Conservation (phyloP, 2,888 invertebrate genomes). For the Catocala nupta region DNA sequence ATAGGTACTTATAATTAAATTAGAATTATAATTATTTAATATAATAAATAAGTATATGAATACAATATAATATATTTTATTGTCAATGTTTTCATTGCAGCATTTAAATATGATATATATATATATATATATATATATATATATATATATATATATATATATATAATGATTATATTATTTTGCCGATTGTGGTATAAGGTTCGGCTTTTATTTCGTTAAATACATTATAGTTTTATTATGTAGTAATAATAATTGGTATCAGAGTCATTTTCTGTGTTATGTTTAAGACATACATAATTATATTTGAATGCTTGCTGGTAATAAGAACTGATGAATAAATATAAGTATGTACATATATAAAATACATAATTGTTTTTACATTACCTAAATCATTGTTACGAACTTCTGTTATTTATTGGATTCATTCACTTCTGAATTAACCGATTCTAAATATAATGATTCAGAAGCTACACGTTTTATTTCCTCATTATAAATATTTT, state of each 20-base stretch:
- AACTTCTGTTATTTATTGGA: neutral
- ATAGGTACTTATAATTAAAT: conserved; percentile 33
- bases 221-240: neutral
- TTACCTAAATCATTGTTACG: neutral
- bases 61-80: conserved; percentile 51
- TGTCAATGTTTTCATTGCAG: conserved; percentile 63
- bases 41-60: conserved; percentile 6
- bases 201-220: neutral
- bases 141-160: neutral
- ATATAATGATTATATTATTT: neutral
- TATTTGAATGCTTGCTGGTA: too few species aligned
- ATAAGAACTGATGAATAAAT: too few species aligned
- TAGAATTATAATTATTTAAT: conserved; percentile 15
- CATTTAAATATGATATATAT: conserved; percentile 8
- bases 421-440: neutral
- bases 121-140: neutral
- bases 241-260: neutral
- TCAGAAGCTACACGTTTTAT: too few species aligned
- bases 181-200: neutral
- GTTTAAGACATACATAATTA: too few species aligned
- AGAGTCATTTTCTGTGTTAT: too few species aligned
- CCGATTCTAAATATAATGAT: neutral
- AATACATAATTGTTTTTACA: neutral
- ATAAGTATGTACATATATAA: too few species aligned
- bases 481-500: too few species aligned